Evolutionary conservation across 2,888 invertebrate species (phyloP).

Genomic region (Asteroscopus sphinx): DNA sequence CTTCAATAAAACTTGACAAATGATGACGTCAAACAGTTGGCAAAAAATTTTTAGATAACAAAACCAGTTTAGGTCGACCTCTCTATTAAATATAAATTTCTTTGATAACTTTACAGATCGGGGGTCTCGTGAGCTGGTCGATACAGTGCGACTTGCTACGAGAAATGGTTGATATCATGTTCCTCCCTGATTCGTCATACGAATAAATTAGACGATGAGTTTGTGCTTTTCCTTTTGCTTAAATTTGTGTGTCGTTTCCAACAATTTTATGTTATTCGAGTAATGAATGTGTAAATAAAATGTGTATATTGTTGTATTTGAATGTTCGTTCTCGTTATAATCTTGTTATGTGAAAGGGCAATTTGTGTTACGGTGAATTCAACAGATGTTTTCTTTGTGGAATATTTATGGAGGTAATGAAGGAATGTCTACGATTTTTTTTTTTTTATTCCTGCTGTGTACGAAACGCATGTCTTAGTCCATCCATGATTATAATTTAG

Average conservation of each 20-base stretch:
- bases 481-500: no score
- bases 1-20: constrained; percentile 59
- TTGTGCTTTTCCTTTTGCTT: constrained; percentile 45
- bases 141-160: constrained; percentile 5
- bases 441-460: not conserved
- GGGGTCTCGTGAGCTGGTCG: constrained; percentile 25
- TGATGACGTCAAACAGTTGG: constrained; percentile 51
- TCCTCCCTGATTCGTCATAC: constrained; percentile 51
- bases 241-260: constrained; percentile 34
- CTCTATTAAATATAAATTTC: constrained; percentile 3
- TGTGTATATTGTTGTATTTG: constrained; percentile 13
- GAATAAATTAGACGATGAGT: constrained; percentile 56
- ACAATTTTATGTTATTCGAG: constrained; percentile 37
- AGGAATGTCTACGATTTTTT: not conserved
- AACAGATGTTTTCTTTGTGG: constrained; percentile 29
- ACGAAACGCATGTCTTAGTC: no score
- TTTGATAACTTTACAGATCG: constrained; percentile 7
- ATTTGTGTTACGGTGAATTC: constrained; percentile 32
- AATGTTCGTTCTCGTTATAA: constrained; percentile 36
- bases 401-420: constrained; percentile 11
- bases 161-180: constrained; percentile 57
- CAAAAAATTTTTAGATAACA: constrained; percentile 42
- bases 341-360: constrained; percentile 29
- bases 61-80: constrained; percentile 41
- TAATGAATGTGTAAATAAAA: constrained; percentile 40